Conservation (phyloP, 2,113 vertebrate species). For the Chrysemys picta region DNA sequence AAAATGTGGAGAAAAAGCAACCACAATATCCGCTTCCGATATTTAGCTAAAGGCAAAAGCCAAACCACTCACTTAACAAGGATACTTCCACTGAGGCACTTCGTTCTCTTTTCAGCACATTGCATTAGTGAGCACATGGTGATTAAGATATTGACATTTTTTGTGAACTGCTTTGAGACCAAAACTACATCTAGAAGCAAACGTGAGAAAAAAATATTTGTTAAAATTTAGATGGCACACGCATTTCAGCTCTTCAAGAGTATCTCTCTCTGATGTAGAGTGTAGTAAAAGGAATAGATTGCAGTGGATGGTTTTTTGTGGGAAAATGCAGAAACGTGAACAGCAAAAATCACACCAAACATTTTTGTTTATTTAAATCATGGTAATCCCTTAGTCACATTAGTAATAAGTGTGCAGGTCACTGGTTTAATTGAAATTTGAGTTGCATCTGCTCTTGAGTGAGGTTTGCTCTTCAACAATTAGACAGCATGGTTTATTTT, state of each 20-base stretch:
- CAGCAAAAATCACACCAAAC: not conserved
- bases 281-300: not conserved
- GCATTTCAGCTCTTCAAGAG: not conserved
- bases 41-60: not conserved
- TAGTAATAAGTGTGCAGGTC: slow-evolving; percentile 25
- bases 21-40: not conserved
- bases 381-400: slow-evolving; percentile 36
- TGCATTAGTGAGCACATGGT: not conserved
- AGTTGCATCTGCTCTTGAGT: slow-evolving; percentile 61
- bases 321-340: not conserved
- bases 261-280: not conserved
- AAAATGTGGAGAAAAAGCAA: slow-evolving; percentile 3
- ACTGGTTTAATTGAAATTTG: slow-evolving; percentile 60
- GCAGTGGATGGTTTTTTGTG: not conserved
- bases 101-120: not conserved
- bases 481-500: slow-evolving; percentile 49
- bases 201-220: slow-evolving; percentile 33
- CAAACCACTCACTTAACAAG: not conserved
- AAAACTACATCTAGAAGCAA: not conserved
- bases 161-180: not conserved
- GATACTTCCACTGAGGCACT: not conserved
- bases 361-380: slow-evolving; percentile 28
- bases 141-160: slow-evolving; percentile 10
- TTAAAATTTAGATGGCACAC: not conserved
- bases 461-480: not conserved